phyloP scores from a whole-genome alignment of 2,797 vertebrate species.

The Natrix natrix region DNA sequence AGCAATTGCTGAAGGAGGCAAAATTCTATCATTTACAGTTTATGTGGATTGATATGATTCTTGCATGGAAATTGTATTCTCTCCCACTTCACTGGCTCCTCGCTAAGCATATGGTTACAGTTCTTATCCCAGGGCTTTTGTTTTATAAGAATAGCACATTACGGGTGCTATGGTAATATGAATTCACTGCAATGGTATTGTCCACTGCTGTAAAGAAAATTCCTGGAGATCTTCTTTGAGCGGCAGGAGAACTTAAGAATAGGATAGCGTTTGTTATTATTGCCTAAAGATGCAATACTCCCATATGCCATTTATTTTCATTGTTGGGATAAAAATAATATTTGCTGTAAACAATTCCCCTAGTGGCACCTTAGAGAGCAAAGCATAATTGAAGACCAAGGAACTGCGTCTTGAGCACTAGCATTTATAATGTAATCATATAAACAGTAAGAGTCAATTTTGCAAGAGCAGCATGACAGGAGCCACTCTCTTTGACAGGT shows the following conservation, averaged over 20 bases:
- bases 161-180: background rate
- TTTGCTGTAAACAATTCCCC: background rate
- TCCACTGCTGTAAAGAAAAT: background rate
- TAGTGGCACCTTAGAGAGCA: conserved; percentile 12
- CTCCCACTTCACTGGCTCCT: background rate
- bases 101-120: background rate
- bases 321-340: conserved; percentile 17
- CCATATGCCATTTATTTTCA: conserved; percentile 20
- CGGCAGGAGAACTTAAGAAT: background rate
- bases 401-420: background rate
- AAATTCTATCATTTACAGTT: background rate
- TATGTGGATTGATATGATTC: background rate
- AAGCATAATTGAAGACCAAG: background rate
- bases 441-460: conserved; percentile 14
- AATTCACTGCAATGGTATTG: background rate
- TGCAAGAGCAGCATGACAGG: conserved; percentile 18
- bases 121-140: background rate
- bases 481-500: background rate
- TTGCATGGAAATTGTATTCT: background rate
- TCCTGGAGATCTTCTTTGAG: background rate
- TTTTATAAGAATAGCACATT: background rate
- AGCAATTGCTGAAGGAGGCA: background rate
- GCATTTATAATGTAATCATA: conserved; percentile 32
- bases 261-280: background rate
- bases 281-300: background rate